These are phyloP conservation scores for Tapirus terrestris DNA, from an alignment of 2,113 vertebrate genomes.

Conservation along the genomic window DNA sequence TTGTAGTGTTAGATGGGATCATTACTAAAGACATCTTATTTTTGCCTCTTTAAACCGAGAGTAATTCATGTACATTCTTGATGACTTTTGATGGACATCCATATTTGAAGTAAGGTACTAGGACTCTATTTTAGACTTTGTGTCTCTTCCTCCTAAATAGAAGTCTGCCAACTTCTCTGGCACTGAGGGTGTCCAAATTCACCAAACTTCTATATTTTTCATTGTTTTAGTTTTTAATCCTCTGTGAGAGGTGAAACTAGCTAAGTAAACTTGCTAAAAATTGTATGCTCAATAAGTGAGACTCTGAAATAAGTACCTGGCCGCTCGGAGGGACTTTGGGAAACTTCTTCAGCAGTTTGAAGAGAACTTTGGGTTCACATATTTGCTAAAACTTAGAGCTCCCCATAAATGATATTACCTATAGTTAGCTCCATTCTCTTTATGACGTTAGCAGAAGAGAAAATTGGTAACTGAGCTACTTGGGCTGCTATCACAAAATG, in stretches of 20 bases:
- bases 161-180: background rate
- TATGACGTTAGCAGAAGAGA: background rate
- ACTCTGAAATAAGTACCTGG: background rate
- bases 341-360: background rate
- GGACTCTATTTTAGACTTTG: background rate
- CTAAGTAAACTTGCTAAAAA: background rate
- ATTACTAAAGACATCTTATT: background rate
- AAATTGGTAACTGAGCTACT: background rate
- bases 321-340: background rate
- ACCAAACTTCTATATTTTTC: background rate
- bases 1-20: background rate
- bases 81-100: background rate
- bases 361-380: background rate
- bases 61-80: background rate
- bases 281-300: background rate
- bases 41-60: background rate
- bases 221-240: background rate
- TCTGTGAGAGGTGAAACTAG: background rate
- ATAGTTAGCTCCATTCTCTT: background rate
- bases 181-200: background rate
- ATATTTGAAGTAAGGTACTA: background rate
- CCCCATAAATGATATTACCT: background rate
- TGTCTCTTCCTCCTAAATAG: background rate
- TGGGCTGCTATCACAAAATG: background rate
- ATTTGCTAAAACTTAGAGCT: background rate